Evolutionary conservation across 2,113 vertebrate species (phyloP).

Genomic region (Talpa occidentalis): DNA sequence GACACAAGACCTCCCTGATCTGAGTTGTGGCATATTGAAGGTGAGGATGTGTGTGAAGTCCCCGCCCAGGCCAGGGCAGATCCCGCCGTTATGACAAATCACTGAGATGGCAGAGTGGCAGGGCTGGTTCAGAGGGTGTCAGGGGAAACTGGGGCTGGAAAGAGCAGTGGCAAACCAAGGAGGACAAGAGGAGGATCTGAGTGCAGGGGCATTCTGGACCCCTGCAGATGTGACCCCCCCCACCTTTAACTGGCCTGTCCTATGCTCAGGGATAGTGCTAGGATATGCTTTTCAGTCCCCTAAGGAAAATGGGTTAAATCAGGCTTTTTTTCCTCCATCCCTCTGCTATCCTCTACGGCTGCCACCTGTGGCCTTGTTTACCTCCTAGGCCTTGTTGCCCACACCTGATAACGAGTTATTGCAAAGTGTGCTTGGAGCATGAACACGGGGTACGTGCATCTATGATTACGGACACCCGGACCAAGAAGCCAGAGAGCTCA

Average conservation of each 20-base stretch:
- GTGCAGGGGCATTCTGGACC: not conserved
- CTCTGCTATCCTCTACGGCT: no score
- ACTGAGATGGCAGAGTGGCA: not conserved
- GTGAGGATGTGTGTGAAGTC: not conserved
- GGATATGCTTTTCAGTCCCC: no score
- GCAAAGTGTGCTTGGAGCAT: no score
- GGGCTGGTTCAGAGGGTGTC: not conserved
- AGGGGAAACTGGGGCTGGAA: not conserved
- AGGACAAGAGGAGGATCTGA: fast-evolving
- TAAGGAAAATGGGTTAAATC: no score
- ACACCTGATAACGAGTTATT: no score
- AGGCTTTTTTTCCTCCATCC: no score
- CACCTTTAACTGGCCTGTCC: not conserved
- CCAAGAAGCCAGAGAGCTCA: no score
- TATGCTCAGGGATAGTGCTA: not conserved
- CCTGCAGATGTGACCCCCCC: not conserved
- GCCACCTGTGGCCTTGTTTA: no score
- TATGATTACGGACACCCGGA: no score
- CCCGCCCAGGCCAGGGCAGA: not conserved
- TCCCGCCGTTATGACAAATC: not conserved
- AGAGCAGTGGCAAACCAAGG: not conserved
- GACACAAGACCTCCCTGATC: not conserved
- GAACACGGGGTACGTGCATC: no score
- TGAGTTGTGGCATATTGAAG: not conserved
- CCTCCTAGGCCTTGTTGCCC: no score